phyloP scores from a whole-genome alignment of 1,140 invertebrate species.

The Apolygus lucorum region DNA sequence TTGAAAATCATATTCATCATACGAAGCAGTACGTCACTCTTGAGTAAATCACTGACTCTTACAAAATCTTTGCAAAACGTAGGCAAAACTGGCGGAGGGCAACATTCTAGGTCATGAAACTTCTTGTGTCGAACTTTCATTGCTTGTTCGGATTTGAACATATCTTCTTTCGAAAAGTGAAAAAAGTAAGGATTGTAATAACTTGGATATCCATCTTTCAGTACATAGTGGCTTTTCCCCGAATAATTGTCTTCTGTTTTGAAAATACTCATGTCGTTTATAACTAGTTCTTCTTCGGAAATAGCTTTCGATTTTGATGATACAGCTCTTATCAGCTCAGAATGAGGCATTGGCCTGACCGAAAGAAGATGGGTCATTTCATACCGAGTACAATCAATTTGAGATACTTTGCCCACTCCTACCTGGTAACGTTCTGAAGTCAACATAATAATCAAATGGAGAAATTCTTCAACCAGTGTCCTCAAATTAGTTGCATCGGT shows the following conservation, averaged over 20 bases:
- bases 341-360: slow-evolving; percentile 86
- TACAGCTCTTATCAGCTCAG: slow-evolving; percentile 75
- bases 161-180: slow-evolving; percentile 90
- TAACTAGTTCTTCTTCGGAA: slow-evolving; percentile 84
- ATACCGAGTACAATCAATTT: slow-evolving; percentile 78
- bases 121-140: slow-evolving; percentile 78
- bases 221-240: slow-evolving; percentile 78
- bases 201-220: slow-evolving; percentile 71
- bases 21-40: slow-evolving; percentile 84
- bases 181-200: slow-evolving; percentile 97
- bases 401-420: slow-evolving; percentile 66
- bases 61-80: slow-evolving; percentile 64
- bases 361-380: slow-evolving; percentile 95
- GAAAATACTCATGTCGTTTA: slow-evolving; percentile 82
- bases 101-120: slow-evolving; percentile 72
- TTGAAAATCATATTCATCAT: slow-evolving; percentile 69
- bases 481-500: slow-evolving; percentile 61
- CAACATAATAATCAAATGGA: slow-evolving; percentile 75
- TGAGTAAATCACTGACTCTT: slow-evolving; percentile 71
- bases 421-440: slow-evolving; percentile 39
- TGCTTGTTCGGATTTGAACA: slow-evolving; percentile 86
- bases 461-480: slow-evolving; percentile 85
- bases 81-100: slow-evolving; percentile 82
- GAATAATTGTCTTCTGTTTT: slow-evolving; percentile 61
- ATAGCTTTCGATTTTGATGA: slow-evolving; percentile 76